Base-by-base conservation (phyloP, 1,140 invertebrate species). In the Galleria mellonella region DNA sequence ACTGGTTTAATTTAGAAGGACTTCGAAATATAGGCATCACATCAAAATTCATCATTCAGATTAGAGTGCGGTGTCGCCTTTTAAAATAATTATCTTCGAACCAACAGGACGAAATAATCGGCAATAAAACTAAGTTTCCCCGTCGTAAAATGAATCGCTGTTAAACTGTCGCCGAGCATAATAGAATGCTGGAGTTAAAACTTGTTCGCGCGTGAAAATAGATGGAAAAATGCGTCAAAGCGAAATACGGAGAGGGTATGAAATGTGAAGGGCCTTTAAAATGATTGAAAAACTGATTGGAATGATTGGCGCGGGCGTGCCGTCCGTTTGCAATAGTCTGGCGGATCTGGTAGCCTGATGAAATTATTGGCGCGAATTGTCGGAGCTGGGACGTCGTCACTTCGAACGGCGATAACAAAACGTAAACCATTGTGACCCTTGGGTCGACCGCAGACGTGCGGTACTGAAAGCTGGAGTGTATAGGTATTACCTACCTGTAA, bases 201-300 rank as follows among this genome's bases (percentile, higher is more conserved):
- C 17, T 23, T 23, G 17, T 23, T n/a, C 35, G 35, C 3, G 17
- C 35, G 35, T 17, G 35, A 15, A 15, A 15, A 23, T 17, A 28
- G 9, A 29, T 9, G 17, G 11, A 44, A 46, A 32, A 47, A 35
- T 31, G 27, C 47, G 33, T 40, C 32, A 43, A 47, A 55, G 33
- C 32, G 46, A 43, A 42, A 14, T 31, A 42, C 12, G 6, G 29
- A 32, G 39, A 17, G 39, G 39, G 30, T 8, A 23, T 23, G 17
- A 23, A 37, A 37, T 9, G 35, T 27, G 45, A 35, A 37, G 35
- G 37, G 33, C 37, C 35, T 40, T 43, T 51, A 51, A 62, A 67
- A 58, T 64, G 64, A 72, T 72, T 65, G 64, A 50, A 72, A 72
- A 68, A 58, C 56, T 65, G 64, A 68, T 68, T 68, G 62, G 43